These are phyloP conservation scores for Pterophyllum scalare DNA, from an alignment of 2,113 vertebrate genomes.

Conservation along the genomic window DNA sequence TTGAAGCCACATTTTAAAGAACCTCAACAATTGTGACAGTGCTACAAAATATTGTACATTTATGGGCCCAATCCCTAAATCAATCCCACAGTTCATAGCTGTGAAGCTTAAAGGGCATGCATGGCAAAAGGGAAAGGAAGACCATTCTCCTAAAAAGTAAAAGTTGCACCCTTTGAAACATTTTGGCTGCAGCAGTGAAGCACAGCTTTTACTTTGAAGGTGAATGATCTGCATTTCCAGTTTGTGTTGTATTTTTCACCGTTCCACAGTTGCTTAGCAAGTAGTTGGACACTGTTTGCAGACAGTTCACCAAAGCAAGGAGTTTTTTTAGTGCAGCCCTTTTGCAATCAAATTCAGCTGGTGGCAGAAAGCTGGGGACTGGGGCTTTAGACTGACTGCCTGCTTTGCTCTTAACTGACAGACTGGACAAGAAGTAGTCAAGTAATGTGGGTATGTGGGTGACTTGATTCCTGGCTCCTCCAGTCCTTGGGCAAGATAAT, in stretches of 20 bases:
- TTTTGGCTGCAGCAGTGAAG: not conserved
- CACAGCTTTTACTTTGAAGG: not conserved
- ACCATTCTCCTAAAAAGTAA: not conserved
- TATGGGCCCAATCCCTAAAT: not conserved
- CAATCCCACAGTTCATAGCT: too few relatives aligned
- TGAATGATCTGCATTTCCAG: not conserved
- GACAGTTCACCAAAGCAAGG: not conserved
- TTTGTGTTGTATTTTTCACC: not conserved
- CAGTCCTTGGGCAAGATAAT: too few relatives aligned
- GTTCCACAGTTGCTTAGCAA: not conserved
- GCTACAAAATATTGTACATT: not conserved
- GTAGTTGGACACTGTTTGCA: not conserved
- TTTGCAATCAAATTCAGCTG: not conserved
- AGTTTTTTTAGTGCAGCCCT: not conserved
- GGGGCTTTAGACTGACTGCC: too few relatives aligned
- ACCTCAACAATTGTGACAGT: not conserved
- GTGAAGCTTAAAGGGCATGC: too few relatives aligned
- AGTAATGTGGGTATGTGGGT: too few relatives aligned
- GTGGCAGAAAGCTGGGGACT: not conserved
- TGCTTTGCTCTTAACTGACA: too few relatives aligned
- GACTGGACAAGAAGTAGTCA: too few relatives aligned
- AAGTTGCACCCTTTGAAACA: not conserved
- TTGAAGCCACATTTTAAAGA: not conserved
- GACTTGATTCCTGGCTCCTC: too few relatives aligned
- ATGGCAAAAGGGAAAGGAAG: too few relatives aligned